Percentiles rank a stretch among this genome's conserved stretches.
phyloP scores from a whole-genome alignment of 2,888 invertebrate genomes.

The Euclidia mi region DNA sequence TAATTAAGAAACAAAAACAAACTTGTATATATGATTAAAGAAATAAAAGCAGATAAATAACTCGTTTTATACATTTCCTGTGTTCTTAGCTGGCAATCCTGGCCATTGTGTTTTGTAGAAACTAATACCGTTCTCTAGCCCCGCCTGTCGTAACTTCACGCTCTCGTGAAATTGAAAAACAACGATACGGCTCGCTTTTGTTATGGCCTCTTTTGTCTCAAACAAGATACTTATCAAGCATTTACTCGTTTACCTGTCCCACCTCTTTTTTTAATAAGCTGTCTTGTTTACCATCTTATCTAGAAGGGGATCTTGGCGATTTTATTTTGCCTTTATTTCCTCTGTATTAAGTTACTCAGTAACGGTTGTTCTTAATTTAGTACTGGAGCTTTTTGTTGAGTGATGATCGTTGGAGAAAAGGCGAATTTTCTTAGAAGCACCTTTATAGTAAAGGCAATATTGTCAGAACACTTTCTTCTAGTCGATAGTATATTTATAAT shows the following conservation, averaged over 20 bases:
- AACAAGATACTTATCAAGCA: constrained; percentile 85
- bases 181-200: constrained; percentile 80
- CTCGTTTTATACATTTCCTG: constrained; percentile 24
- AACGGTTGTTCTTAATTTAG: constrained; percentile 44
- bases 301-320: constrained; percentile 44
- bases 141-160: constrained; percentile 46
- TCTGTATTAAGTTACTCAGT: constrained; percentile 56
- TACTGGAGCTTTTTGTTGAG: constrained; percentile 23
- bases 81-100: constrained; percentile 24
- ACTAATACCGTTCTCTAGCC: constrained; percentile 23
- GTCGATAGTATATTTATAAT: too few relatives aligned
- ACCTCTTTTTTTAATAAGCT: constrained; percentile 75
- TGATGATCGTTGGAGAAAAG: constrained; percentile 12
- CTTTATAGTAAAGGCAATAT: too few relatives aligned
- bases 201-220: constrained; percentile 81
- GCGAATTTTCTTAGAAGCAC: too few relatives aligned
- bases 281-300: constrained; percentile 60
- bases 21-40: constrained; percentile 1
- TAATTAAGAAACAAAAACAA: background rate
- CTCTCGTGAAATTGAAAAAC: constrained; percentile 73
- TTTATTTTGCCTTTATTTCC: constrained; percentile 51
- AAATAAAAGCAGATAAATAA: constrained; percentile 14
- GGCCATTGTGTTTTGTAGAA: constrained; percentile 31
- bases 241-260: constrained; percentile 84
- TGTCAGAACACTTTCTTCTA: too few relatives aligned